Evolutionary conservation across 2,113 vertebrate species (phyloP), one percentile per base, ranked within the genome.

Genomic region (Python bivittatus): DNA sequence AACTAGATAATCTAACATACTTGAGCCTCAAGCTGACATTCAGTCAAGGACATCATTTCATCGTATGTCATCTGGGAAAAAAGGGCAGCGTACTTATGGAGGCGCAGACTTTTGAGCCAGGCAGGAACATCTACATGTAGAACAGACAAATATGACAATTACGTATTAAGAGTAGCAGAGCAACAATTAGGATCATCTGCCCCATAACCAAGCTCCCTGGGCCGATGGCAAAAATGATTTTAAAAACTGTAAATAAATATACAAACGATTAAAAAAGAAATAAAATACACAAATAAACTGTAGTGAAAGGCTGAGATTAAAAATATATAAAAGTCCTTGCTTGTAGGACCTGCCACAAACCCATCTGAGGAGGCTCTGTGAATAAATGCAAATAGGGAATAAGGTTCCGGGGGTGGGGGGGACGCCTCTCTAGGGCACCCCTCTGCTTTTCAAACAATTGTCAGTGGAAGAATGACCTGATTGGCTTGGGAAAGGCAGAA

Each of bases 11-110:
- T 0, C 44, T 89, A 91, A 96, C 96, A 0, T 96, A 99, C 99
- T 98, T 99, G 99, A 88, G 99, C 98, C 97, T 99, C 99, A 2
- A 99, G 98, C 90, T 99, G 98, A 95, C 98, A 98, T 95, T 99
- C 99, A 0, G 98, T 99, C 93, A 99, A 98, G 68, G 98, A 98
- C 99, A 99, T 99, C 99, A 99, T 99, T 96, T 99, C 99, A 58
- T 99, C 99, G 0, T 99, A 99, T 0, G 98, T 99, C 98, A 99
- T 99, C 91, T 99, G 99, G 3, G 99, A 99, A 97, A 99, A 99
- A 60, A 99, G 98, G 1, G 98, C 98, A 0, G 99, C 99, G 0
- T 99, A 99, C 95, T 99, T 99, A 97, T 99, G 99, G 92, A 99
- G 98, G 91, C 99, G 98, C 88, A 99, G 98, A 97, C 99, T 99